These are phyloP conservation scores for Burhinus bistriatus DNA, from an alignment of 2,113 vertebrate species.

Conservation along the genomic window DNA sequence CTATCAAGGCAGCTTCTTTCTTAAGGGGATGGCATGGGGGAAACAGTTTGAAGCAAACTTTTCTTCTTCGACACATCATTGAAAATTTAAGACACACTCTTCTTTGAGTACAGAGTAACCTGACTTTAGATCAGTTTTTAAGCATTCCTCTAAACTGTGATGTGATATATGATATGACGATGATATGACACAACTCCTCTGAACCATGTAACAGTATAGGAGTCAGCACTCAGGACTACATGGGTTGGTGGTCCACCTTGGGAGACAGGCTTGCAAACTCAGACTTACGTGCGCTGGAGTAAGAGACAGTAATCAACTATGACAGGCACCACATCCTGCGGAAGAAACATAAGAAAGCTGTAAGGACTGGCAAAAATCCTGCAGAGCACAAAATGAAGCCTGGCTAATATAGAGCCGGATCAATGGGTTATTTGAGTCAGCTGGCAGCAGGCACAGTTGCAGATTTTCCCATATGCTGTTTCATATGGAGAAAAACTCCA, in stretches of 20 bases:
- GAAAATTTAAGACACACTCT: not conserved
- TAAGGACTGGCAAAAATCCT: not conserved
- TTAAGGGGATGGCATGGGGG: not conserved
- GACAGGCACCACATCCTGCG: slow-evolving; percentile 88
- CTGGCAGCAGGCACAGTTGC: not conserved
- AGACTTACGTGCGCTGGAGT: slow-evolving; percentile 88
- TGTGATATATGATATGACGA: not conserved
- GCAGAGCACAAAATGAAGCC: not conserved
- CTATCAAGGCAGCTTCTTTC: not conserved
- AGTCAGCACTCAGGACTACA: not conserved
- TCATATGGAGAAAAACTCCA: not conserved
- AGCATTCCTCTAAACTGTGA: not conserved
- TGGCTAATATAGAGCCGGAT: not conserved
- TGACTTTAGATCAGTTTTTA: not conserved
- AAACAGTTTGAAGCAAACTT: not conserved
- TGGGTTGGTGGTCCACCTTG: not conserved
- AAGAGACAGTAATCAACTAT: slow-evolving; percentile 93
- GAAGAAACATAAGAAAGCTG: slow-evolving; percentile 22
- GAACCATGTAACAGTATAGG: not conserved
- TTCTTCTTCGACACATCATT: not conserved
- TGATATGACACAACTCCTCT: not conserved
- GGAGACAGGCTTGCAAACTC: not conserved
- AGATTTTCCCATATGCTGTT: not conserved
- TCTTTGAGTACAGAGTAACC: not conserved
- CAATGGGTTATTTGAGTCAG: not conserved